Evolutionary conservation across 2,888 invertebrate species (phyloP), one percentile per base, ranked within the genome.

Genomic region (Hydriomena furcata): DNA sequence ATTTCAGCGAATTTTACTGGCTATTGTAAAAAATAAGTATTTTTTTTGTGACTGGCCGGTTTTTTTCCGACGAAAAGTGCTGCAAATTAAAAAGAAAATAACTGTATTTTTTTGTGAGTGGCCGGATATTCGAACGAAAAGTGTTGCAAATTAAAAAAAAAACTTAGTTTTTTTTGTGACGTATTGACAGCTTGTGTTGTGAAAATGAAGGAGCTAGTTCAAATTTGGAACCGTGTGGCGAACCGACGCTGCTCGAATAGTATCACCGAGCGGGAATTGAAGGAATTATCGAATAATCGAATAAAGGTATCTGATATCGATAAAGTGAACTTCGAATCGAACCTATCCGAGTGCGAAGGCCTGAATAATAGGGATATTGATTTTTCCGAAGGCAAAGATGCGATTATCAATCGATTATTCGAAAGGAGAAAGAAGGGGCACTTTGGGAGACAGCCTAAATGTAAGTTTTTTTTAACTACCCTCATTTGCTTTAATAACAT

Each of bases 121-220:
- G n/a, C n/a, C n/a, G n/a, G n/a, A n/a, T n/a, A n/a, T n/a, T n/a
- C n/a, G n/a, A n/a, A 28, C 17, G 31, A n/a, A 31, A 32, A 32
- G 32, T 42, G 25, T 27, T 35, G 5, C 6, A 24, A 25, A 36
- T 42, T 21, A 32, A 32, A 50, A 38, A 31, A 4, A 42, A 36
- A n/a, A 34, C 10, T 27, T 17, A 13, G 20, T n/a, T n/a, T 44
- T 34, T 1, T 27, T 32, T 3, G 28, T 48, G 41, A 35, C 35
- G 7, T 1, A 28, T 37, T 32, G 30, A 41, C 17, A 30, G 11
- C 7, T 20, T 40, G 44, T 45, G 36, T 27, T 36, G 36, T 43
- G 36, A 74, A 58, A 60, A 94, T 94, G 94, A 94, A 94, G 80
- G 94, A 94, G 61, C 73, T 94, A 10, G 82, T 87, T 61, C 91